Evolutionary conservation across 2,113 vertebrate species (phyloP).

Genomic region (Coptodon rendalli): DNA sequence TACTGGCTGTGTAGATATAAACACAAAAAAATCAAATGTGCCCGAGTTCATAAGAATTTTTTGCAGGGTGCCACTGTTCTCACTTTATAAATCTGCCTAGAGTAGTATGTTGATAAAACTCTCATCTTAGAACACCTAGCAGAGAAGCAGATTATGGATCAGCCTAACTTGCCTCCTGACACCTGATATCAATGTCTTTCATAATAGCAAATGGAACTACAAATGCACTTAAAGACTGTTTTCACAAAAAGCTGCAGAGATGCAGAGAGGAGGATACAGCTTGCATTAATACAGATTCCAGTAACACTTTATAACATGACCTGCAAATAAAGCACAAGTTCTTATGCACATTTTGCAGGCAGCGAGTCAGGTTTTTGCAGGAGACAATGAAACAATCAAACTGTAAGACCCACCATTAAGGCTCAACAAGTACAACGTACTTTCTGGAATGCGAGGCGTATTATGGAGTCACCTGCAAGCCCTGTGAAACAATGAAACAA

Average conservation of each 20-base stretch:
- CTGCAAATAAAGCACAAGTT: background rate
- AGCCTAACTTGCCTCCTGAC: background rate
- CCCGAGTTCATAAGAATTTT: background rate
- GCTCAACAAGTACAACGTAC: background rate
- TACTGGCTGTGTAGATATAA: background rate
- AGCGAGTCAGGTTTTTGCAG: background rate
- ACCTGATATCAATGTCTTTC: background rate
- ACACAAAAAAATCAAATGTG: background rate
- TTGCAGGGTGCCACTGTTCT: background rate
- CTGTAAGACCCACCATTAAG: background rate
- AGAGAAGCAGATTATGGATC: background rate
- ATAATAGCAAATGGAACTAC: background rate
- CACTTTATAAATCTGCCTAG: background rate
- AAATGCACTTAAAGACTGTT: rapidly evolving
- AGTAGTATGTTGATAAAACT: background rate
- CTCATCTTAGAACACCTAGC: background rate
- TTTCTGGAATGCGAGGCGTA: background rate
- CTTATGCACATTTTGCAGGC: background rate
- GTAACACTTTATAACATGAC: background rate
- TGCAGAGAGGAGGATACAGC: background rate
- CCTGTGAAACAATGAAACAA: background rate
- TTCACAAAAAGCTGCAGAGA: background rate
- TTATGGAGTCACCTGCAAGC: background rate
- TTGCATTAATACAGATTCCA: background rate
- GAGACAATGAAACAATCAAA: background rate